Evolutionary conservation across 2,888 invertebrate genomes (phyloP), one percentile per base, ranked within the genome.

Genomic region (Hirtodrosophila duncani): DNA sequence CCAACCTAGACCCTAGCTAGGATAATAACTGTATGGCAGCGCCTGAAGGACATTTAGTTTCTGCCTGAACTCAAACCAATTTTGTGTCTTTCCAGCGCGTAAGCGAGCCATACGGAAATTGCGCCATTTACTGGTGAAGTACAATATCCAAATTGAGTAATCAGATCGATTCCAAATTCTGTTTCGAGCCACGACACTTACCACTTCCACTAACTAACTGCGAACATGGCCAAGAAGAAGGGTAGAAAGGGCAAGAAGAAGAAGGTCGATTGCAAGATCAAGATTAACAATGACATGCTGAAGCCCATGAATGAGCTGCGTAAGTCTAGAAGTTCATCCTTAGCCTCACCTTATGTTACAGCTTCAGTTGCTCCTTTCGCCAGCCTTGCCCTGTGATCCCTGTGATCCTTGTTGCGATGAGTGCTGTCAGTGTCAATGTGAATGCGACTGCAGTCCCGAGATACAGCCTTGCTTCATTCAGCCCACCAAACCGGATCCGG

Each of bases 21-120:
- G n/a, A n/a, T n/a, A n/a, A n/a, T n/a, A n/a, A n/a, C n/a, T n/a
- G n/a, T n/a, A n/a, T n/a, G n/a, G n/a, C n/a, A n/a, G n/a, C n/a
- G n/a, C n/a, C n/a, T n/a, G n/a, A n/a, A n/a, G n/a, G n/a, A n/a
- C n/a, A n/a, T n/a, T n/a, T n/a, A n/a, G n/a, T n/a, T n/a, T n/a
- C n/a, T n/a, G n/a, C n/a, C n/a, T n/a, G n/a, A n/a, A n/a, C n/a
- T n/a, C 6, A 6, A 13, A 20, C 3, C 3, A 14, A n/a, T 17
- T 18, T 1, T 30, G 10, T 23, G 13, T 51, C 16, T 36, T 72
- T 80, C 11, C 66, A 85, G 85, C 85, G 3, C 85, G 85, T 44
- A 71, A 65, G 55, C 81, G 82, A 58, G 86, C 85, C 33, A 66
- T 85, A 41, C 63, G 84, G 46, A 83, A 86, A 67, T 51, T 85